Percentiles rank a stretch among this genome's conserved stretches.
These are phyloP conservation scores for Macaria notata DNA, from an alignment of 2,888 invertebrate species.

Conservation along the genomic window DNA sequence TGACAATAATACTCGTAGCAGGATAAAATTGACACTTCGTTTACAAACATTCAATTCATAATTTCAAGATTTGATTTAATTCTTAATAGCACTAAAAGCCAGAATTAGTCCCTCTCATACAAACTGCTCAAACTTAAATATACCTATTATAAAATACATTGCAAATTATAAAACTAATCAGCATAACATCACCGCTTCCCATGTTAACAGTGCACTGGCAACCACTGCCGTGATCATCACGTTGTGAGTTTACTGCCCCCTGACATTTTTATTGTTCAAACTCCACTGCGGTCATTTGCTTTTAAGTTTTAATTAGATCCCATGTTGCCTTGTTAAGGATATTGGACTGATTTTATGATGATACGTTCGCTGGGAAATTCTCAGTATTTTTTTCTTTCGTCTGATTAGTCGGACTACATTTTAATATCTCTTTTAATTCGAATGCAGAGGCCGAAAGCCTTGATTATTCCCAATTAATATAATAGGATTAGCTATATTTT, in stretches of 20 bases:
- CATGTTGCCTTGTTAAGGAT: slow-evolving; percentile 64
- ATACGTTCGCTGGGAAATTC: slow-evolving; percentile 44
- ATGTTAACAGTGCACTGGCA: slow-evolving; percentile 32
- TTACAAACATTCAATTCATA: too few species aligned
- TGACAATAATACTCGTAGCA: too few species aligned
- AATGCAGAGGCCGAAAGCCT: slow-evolving; percentile 9
- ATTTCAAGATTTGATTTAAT: too few species aligned
- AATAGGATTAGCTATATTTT: slow-evolving; percentile 9
- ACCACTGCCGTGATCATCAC: slow-evolving; percentile 38
- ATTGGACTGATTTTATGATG: slow-evolving; percentile 59
- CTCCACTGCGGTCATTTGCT: slow-evolving; percentile 56
- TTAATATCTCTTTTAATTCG: slow-evolving; percentile 20
- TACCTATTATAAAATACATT: too few species aligned
- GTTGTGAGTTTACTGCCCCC: slow-evolving; percentile 50
- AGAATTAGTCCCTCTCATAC: too few species aligned
- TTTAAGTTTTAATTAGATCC: slow-evolving; percentile 67
- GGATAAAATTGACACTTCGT: too few species aligned
- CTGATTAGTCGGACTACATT: slow-evolving; percentile 32
- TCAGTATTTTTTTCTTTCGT: slow-evolving; percentile 42
- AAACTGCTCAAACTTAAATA: too few species aligned
- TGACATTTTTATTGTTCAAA: slow-evolving; percentile 60
- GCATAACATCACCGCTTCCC: background rate
- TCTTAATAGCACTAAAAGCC: too few species aligned
- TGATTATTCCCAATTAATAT: slow-evolving; percentile 14
- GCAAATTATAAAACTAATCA: background rate